Evolutionary conservation across 1,140 invertebrate species (phyloP), one percentile per base, ranked within the genome.

Genomic region (Triops cancriformis): DNA sequence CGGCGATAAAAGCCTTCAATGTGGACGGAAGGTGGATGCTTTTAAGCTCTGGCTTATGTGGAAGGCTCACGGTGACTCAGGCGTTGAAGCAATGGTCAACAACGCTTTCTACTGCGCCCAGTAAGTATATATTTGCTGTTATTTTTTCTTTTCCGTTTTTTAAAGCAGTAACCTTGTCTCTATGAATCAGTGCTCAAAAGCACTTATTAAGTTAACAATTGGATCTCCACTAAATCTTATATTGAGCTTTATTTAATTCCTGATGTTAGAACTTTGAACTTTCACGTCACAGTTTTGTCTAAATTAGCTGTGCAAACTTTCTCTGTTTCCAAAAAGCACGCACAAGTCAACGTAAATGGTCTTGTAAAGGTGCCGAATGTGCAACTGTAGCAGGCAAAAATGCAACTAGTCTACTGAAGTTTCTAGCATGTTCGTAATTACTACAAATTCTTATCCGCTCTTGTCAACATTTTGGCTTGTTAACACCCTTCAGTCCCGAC

Each of bases 21-120:
- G 96, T 83, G 96, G 96, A 1, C 88, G 96, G 43, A 96, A 97
- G 85, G 92, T 94, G 77, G 96, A 98, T 84, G 91, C 93, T 1
- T 91, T 97, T 80, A 98, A 98, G 85, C 86, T 98, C 11, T 98
- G 95, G 95, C 84, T 96, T 42, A 94, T 96, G 91, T 95, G 96
- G 90, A 92, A 93, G 83, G 91, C 91, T 1, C 86, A 91, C 1
- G 92, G 93, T 0, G 88, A 89, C 26, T 81, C 82, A 1, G 88
- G 88, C 0, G 85, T 93, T 6, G 83, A 83, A 77, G 79, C 82
- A 0, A 84, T 89, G 0, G 86, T 92, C 0, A 91, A 94, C 75
- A 86, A 88, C 43, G 87, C 89, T 0, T 90, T 93, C 84, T 83
- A 87, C 1, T 85, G 87, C 45, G 87, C 89, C 0, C 84, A 88